A percentile compares a stretch with the other conserved stretches of the same genome.
Evolutionary conservation across 2,888 invertebrate genomes (phyloP).

Genomic region (Elgonia sp.): DNA sequence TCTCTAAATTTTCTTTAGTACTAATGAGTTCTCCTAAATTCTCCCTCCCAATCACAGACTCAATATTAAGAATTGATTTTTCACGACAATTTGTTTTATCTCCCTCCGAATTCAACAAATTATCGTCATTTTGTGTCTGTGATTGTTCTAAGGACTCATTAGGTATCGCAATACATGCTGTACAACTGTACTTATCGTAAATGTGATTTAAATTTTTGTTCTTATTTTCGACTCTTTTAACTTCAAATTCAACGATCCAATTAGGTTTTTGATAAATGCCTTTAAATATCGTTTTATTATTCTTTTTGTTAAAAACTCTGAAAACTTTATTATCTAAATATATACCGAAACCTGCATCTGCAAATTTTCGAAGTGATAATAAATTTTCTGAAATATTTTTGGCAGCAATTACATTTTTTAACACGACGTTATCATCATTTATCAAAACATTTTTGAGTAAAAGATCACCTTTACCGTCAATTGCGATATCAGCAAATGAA

Average conservation of each 20-base stretch:
- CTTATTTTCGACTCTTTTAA: conserved; percentile 27
- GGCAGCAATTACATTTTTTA: no score
- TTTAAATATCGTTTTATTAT: conserved; percentile 67
- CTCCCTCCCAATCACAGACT: no score
- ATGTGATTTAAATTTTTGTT: conserved; percentile 14
- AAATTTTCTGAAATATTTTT: no score
- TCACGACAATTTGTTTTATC: conserved; percentile 30
- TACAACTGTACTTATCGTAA: conserved; percentile 59
- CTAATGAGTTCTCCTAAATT: conserved; percentile 20
- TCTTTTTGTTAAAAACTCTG: conserved; percentile 65
- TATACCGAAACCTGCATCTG: background rate
- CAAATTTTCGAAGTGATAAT: background rate
- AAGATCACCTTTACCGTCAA: no score
- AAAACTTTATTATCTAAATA: conserved; percentile 23
- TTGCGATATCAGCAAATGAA: no score
- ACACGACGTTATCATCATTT: no score
- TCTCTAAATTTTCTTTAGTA: background rate
- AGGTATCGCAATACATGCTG: conserved; percentile 53
- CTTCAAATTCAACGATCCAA: conserved; percentile 65
- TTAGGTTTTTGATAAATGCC: conserved; percentile 72
- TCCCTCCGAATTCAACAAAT: conserved; percentile 35
- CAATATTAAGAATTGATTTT: no score
- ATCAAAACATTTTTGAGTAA: no score
- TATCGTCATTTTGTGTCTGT: background rate
- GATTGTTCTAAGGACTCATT: conserved; percentile 46